Evolutionary conservation across 1,140 invertebrate genomes (phyloP).

Genomic region (Agraylea sexmaculata): DNA sequence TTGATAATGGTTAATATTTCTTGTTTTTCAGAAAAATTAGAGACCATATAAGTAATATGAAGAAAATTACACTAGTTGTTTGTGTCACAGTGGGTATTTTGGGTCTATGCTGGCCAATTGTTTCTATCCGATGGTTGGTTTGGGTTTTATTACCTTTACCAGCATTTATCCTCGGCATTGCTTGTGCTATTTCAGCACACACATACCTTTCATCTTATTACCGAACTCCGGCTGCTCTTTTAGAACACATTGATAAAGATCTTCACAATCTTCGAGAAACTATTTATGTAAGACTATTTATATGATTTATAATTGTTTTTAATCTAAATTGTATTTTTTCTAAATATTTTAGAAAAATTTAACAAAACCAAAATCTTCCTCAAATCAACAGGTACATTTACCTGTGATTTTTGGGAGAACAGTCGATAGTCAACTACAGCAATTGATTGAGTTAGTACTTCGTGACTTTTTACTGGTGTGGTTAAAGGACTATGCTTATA

Average conservation of each 20-base stretch:
- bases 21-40: too few relatives aligned
- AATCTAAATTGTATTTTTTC: slow-evolving; percentile 1
- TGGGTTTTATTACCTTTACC: slow-evolving; percentile 10
- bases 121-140: slow-evolving; percentile 18
- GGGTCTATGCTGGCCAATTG: too few relatives aligned
- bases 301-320: slow-evolving; percentile 1
- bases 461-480: slow-evolving; percentile 68
- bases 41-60: too few relatives aligned
- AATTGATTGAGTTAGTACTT: slow-evolving; percentile 67
- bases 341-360: slow-evolving; percentile 11
- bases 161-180: slow-evolving; percentile 16
- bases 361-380: slow-evolving; percentile 20
- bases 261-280: slow-evolving; percentile 28
- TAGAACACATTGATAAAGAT: slow-evolving; percentile 36
- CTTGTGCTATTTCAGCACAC: slow-evolving; percentile 29
- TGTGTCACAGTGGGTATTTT: too few relatives aligned
- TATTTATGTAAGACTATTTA: slow-evolving; percentile 25
- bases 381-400: slow-evolving; percentile 41
- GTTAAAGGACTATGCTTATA: slow-evolving; percentile 54
- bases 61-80: too few relatives aligned
- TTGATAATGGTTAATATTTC: too few relatives aligned
- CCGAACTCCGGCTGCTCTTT: slow-evolving; percentile 32
- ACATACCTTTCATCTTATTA: slow-evolving; percentile 36
- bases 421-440: slow-evolving; percentile 70
- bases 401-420: slow-evolving; percentile 65